A percentile compares a stretch with the other conserved stretches of the same genome.
Evolutionary conservation across 2,113 vertebrate genomes (phyloP).

Genomic region (Limnothrissa miodon): DNA sequence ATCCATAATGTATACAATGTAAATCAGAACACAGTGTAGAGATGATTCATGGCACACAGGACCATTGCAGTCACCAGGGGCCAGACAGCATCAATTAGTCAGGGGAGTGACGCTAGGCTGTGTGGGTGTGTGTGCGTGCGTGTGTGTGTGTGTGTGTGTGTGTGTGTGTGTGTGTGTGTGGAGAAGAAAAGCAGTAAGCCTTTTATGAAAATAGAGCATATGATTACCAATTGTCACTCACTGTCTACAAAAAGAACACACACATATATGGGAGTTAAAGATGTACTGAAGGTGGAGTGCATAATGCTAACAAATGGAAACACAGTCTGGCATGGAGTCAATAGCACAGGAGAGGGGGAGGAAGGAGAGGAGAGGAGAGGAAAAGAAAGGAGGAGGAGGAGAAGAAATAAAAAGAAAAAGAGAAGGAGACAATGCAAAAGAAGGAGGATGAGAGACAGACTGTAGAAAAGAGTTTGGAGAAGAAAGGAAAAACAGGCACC

Average conservation of each 20-base stretch:
- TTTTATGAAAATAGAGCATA: neutral
- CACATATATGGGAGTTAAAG: neutral
- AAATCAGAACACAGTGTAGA: neutral
- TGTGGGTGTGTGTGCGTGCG: neutral
- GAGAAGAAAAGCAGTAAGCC: neutral
- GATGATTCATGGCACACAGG: neutral
- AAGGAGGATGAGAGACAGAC: too few relatives aligned
- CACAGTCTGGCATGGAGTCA: too few relatives aligned
- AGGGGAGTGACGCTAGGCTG: too few relatives aligned
- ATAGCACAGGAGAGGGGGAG: too few relatives aligned
- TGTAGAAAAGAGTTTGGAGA: too few relatives aligned
- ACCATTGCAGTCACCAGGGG: neutral
- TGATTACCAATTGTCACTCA: neutral
- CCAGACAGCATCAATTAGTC: neutral
- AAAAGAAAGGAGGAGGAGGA: neutral
- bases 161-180: conserved; percentile 14
- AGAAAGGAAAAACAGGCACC: neutral
- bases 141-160: neutral
- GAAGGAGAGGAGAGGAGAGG: neutral
- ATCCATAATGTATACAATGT: neutral
- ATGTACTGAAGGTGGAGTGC: neutral
- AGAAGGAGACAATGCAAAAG: too few relatives aligned
- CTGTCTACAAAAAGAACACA: neutral
- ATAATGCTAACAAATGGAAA: neutral
- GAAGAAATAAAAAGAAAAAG: too few relatives aligned